Conservation (phyloP, 1,140 invertebrate species). For the Cylas formicarius region DNA sequence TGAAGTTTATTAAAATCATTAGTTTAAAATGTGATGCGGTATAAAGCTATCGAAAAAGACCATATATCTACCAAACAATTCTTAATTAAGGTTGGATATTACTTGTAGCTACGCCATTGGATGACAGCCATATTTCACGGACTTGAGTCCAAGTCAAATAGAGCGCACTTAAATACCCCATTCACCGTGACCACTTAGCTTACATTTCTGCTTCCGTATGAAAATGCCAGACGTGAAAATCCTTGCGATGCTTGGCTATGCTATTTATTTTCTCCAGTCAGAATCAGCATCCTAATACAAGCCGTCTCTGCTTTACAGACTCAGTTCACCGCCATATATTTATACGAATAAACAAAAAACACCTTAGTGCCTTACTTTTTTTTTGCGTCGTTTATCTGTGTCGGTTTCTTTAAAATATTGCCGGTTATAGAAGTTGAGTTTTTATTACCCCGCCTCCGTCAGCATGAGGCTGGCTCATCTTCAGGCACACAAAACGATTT, state of each 20-base stretch:
- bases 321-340: conserved; percentile 14
- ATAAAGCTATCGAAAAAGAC: too few species aligned
- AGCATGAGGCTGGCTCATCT: too few species aligned
- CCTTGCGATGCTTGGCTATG: conserved; percentile 10
- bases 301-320: conserved; percentile 16
- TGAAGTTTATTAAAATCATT: too few species aligned
- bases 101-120: too few species aligned
- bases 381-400: conserved; percentile 18
- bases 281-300: conserved; percentile 20
- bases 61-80: too few species aligned
- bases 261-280: conserved; percentile 20
- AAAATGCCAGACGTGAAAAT: conserved; percentile 21
- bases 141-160: conserved; percentile 16
- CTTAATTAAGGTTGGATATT: too few species aligned
- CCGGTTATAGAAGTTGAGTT: too few species aligned
- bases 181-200: conserved; percentile 21
- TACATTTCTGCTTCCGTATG: conserved; percentile 19
- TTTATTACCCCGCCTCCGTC: too few species aligned
- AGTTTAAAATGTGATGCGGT: too few species aligned
- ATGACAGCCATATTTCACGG: conserved; percentile 18
- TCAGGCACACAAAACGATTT: too few species aligned
- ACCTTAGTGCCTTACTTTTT: conserved; percentile 11
- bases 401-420: conserved; percentile 11
- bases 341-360: conserved; percentile 16
- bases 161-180: conserved; percentile 19